These are phyloP conservation scores for Coracias cyanogaster DNA, from an alignment of 2,797 vertebrate genomes.

Conservation along the genomic window DNA sequence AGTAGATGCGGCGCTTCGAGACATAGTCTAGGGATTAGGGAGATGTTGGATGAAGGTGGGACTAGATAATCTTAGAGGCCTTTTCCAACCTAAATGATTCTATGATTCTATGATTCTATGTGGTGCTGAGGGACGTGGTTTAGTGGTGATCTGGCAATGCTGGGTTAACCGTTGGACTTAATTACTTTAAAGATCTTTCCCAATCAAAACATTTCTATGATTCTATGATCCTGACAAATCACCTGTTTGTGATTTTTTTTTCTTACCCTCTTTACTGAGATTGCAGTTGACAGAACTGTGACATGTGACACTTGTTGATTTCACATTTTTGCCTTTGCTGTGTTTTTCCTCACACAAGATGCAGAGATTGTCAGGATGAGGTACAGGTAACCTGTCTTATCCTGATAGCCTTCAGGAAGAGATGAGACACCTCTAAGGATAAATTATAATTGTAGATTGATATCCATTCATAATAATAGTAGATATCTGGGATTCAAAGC, in stretches of 20 bases:
- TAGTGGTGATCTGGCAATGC: no score
- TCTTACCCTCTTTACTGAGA: background rate
- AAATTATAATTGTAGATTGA: background rate
- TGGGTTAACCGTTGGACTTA: no score
- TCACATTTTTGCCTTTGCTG: background rate
- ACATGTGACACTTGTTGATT: accelerated
- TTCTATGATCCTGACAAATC: background rate
- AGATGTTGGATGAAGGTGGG: no score
- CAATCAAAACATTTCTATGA: background rate
- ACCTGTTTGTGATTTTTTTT: background rate
- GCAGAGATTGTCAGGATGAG: background rate
- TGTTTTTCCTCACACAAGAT: background rate
- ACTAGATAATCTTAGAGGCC: no score
- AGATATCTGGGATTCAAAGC: background rate
- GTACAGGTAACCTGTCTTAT: background rate
- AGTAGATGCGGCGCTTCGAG: no score
- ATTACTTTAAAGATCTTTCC: no score
- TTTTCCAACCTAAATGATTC: no score
- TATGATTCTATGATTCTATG: no score
- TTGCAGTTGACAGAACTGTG: background rate
- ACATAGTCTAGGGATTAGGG: no score
- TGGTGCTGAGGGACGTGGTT: no score
- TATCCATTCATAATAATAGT: background rate
- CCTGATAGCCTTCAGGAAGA: background rate
- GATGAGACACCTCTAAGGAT: background rate